Evolutionary conservation across 2,888 invertebrate species (phyloP), one percentile per base, ranked within the genome.

Genomic region (Phalera bucephala): DNA sequence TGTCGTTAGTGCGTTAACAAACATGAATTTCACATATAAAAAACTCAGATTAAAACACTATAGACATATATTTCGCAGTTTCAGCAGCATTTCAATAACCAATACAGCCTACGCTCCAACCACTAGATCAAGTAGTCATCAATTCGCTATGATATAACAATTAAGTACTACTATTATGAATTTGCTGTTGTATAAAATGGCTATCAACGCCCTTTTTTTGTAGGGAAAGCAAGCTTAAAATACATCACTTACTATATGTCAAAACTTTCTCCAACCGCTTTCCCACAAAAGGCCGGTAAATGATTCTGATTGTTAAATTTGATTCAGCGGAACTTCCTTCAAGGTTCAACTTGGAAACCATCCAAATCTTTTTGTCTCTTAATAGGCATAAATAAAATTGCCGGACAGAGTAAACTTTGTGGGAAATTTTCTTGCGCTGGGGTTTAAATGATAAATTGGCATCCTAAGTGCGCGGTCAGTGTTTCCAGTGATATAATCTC

Each of bases 341-440:
- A 62, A 55, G 53, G 40, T 46, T 45, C 46, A 45, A 34, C 43
- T 61, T 66, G 67, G 67, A 63, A 20, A 35, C 43, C 40, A 19
- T 57, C 64, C 67, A 64, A 66, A 37, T 38, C 17, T 58, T 50
- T 53, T 49, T 53, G 57, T 52, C 42, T 40, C n/a, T n/a, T n/a
- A n/a, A n/a, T n/a, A n/a, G n/a, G n/a, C n/a, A n/a, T n/a, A n/a
- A n/a, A n/a, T n/a, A 49, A 47, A 56, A 48, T 45, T 34, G 36
- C 28, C 26, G 15, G 17, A 14, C 23, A 28, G 21, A 10, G 22
- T 10, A 25, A 25, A 13, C 25, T 12, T 2, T 6, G 25, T 12
- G 8, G 25, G 25, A 25, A 12, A 12, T 25, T 8, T 21, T 21
- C 25, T n/a, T 12, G 12, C n/a, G 25, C 12, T 25, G 28, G 15